Percentiles rank a stretch among this genome's conserved stretches.
Evolutionary conservation across 2,888 invertebrate genomes (phyloP).

Genomic region (Peribatodes rhomboidaria): DNA sequence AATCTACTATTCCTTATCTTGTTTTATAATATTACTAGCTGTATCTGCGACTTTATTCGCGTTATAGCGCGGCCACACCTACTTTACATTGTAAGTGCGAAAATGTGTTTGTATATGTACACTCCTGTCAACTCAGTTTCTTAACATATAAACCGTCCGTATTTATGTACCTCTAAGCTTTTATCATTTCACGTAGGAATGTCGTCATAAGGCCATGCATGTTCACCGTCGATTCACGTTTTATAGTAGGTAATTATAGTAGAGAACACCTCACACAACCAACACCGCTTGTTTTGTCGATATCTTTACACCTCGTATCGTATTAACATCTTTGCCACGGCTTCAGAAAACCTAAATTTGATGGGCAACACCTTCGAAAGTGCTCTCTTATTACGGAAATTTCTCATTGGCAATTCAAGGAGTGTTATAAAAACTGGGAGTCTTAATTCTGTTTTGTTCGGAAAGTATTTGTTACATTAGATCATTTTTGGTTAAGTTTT

Average conservation of each 20-base stretch:
- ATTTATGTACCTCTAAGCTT: too few species aligned
- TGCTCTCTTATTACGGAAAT: slow-evolving; percentile 4
- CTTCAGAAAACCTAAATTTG: slow-evolving; percentile 28
- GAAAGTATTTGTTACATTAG: not conserved
- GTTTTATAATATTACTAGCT: too few species aligned
- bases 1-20: too few species aligned
- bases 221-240: slow-evolving; percentile 48
- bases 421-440: too few species aligned
- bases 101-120: too few species aligned
- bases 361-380: slow-evolving; percentile 7
- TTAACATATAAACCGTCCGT: too few species aligned
- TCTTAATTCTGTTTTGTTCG: not conserved
- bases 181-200: slow-evolving; percentile 2
- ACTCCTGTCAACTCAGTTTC: too few species aligned
- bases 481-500: not conserved
- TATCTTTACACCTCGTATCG: slow-evolving; percentile 72
- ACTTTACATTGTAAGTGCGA: too few species aligned
- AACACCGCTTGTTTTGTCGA: slow-evolving; percentile 77
- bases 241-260: slow-evolving; percentile 53
- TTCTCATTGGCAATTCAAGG: not conserved
- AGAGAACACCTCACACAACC: slow-evolving; percentile 35
- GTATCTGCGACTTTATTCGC: too few species aligned
- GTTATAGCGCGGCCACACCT: too few species aligned
- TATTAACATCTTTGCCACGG: slow-evolving; percentile 53
- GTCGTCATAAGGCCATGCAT: slow-evolving; percentile 41